Evolutionary conservation across 1,140 invertebrate species (phyloP), one percentile per base, ranked within the genome.

Genomic region (Euwallacea similis): DNA sequence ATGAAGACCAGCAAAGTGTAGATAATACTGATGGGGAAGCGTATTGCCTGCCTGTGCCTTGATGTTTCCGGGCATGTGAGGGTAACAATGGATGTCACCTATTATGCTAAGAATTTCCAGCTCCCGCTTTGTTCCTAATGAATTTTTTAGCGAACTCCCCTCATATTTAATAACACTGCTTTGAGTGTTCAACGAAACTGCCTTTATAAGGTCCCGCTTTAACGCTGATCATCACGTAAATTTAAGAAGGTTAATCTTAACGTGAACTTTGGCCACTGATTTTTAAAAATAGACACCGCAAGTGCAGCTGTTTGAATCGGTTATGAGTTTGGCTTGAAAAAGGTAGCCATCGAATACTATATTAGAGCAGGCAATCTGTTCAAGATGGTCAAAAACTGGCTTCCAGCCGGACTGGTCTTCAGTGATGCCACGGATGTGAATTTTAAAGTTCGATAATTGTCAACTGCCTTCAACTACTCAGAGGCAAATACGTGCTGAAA

Each of bases 371-470:
- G 93, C 8, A 99, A 99, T 84, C 88, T 96, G 78, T 98, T 97
- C 83, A 99, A 99, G 86, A 98, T 99, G 93, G 91, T 94, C 8
- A 99, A 99, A 83, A 97, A 98, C 78, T 99, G 98, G 98, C 87
- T 88, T 44, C 87, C 90, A 76, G 97, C 96, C 9, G 97, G 96
- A 0, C 89, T 92, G 79, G 93, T 96, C n/a, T 99, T 98, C 83
- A 92, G 91, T 75, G 89, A 92, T 79, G 93, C 95, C n/a, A 97
- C 95, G 0, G 88, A 88, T 53, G 85, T 98, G 16, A 92, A 96
- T 80, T 82, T 88, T 0, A 93, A 95, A 80, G n/a, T 87, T 88
- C 71, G 93, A 91, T 2, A 95, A 91, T 79, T 88, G 77, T 96
- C 99, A 82, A 94, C 94, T 1, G 96, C 96, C 33, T 93, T 90